Percentiles rank a stretch among this genome's conserved stretches.
Conservation (phyloP, 2,797 vertebrate genomes). For the Moxostoma hubbsi region DNA sequence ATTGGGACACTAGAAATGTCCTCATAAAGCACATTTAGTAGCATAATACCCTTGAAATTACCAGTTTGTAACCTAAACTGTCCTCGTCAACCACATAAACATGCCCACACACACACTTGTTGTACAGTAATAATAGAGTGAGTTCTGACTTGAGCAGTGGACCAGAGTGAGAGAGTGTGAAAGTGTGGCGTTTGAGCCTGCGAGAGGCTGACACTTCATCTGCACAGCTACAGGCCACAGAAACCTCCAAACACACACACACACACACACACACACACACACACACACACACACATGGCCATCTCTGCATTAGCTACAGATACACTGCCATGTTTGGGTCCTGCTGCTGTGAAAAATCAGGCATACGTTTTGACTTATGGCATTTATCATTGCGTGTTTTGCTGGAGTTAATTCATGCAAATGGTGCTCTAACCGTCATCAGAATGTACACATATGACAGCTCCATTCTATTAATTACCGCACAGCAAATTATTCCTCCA, state of each 20-base stretch:
- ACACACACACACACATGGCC: constrained; percentile 65
- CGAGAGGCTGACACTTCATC: constrained; percentile 71
- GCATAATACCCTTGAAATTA: no score
- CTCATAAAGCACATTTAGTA: no score
- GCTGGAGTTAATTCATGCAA: constrained; percentile 46
- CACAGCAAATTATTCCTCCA: constrained; percentile 47
- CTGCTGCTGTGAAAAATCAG: constrained; percentile 55
- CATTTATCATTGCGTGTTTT: constrained; percentile 36
- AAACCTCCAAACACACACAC: constrained; percentile 64
- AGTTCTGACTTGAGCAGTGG: constrained; percentile 66
- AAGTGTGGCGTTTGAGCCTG: constrained; percentile 70
- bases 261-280: constrained; percentile 63
- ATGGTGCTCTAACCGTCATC: constrained; percentile 41
- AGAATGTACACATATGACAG: constrained; percentile 45
- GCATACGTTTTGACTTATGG: constrained; percentile 40
- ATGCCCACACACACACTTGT: constrained; percentile 8
- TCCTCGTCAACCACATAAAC: no score
- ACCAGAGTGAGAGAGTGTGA: constrained; percentile 77
- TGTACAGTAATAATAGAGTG: constrained; percentile 61
- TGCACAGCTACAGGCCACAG: constrained; percentile 73
- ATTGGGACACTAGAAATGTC: no score
- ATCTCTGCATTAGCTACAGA: constrained; percentile 50
- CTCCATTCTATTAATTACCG: constrained; percentile 53
- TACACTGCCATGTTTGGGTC: constrained; percentile 19
- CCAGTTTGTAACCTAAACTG: no score